Evolutionary conservation across 2,888 invertebrate genomes (phyloP).

Genomic region (Barypeithes pellucidus): DNA sequence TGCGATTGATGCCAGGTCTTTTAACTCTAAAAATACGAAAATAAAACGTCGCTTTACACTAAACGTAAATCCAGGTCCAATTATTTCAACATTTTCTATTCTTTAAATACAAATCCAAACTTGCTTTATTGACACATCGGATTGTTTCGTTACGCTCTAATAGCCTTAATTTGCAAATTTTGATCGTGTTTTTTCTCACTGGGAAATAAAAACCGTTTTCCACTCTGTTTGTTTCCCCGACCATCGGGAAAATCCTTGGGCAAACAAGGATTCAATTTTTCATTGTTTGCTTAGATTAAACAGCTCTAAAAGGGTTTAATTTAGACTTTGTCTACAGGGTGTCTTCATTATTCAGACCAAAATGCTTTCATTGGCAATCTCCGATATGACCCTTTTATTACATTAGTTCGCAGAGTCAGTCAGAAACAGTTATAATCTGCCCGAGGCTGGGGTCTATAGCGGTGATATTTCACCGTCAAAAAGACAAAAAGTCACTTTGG

Average conservation of each 20-base stretch:
- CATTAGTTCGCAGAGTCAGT: too few species aligned
- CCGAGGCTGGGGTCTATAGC: too few species aligned
- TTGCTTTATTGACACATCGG: slow-evolving; percentile 29
- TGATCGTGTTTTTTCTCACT: slow-evolving; percentile 28
- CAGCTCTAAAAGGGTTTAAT: slow-evolving; percentile 50
- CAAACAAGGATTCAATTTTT: slow-evolving; percentile 53
- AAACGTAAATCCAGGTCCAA: not conserved
- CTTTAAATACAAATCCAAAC: slow-evolving; percentile 23
- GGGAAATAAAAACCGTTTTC: slow-evolving; percentile 37
- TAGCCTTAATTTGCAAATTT: slow-evolving; percentile 37
- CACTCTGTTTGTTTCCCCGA: slow-evolving; percentile 46
- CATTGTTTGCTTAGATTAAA: slow-evolving; percentile 51
- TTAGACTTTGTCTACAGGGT: slow-evolving; percentile 24
- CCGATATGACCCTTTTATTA: too few species aligned
- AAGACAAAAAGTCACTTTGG: slow-evolving; percentile 15
- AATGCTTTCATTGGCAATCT: too few species aligned
- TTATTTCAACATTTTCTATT: slow-evolving; percentile 3
- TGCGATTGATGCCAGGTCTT: too few species aligned
- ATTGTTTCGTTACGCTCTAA: slow-evolving; percentile 31
- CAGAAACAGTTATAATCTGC: too few species aligned
- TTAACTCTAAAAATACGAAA: slow-evolving; percentile 4
- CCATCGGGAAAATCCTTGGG: slow-evolving; percentile 51
- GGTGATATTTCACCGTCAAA: not conserved
- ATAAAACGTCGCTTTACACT: not conserved
- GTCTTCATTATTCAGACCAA: not conserved